Evolutionary conservation across 2,797 vertebrate genomes (phyloP).

Genomic region (Ficedula albicollis): DNA sequence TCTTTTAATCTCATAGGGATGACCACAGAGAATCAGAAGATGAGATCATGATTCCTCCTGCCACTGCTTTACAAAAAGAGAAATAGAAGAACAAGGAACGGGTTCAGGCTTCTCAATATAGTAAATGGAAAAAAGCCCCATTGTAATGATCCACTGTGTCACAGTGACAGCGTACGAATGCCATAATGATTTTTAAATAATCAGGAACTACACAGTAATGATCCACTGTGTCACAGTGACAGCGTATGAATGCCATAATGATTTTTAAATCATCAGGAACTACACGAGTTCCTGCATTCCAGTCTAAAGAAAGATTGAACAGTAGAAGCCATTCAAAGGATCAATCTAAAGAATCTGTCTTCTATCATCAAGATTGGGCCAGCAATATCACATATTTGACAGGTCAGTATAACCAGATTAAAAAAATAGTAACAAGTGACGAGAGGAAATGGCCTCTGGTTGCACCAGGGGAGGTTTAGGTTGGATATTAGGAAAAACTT

Average conservation of each 20-base stretch:
- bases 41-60: slow-evolving; percentile 47
- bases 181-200: neutral
- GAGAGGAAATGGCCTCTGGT: neutral
- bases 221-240: neutral
- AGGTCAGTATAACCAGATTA: neutral
- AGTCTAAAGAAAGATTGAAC: neutral
- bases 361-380: neutral
- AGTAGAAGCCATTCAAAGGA: neutral
- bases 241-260: neutral
- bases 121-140: neutral
- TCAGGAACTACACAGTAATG: neutral
- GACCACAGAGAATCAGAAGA: slow-evolving; percentile 63
- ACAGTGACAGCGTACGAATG: neutral
- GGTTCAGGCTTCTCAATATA: slow-evolving; percentile 10
- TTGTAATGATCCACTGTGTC: neutral
- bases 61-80: slow-evolving; percentile 20
- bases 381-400: neutral
- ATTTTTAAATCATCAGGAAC: neutral
- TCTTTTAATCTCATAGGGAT: slow-evolving; percentile 64
- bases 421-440: neutral
- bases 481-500: neutral
- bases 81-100: neutral
- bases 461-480: neutral
- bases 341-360: neutral
- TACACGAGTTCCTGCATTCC: neutral